A percentile compares a stretch with the other conserved stretches of the same genome.
These are phyloP conservation scores for Corythoichthys intestinalis DNA, from an alignment of 2,113 vertebrate genomes.

Conservation along the genomic window DNA sequence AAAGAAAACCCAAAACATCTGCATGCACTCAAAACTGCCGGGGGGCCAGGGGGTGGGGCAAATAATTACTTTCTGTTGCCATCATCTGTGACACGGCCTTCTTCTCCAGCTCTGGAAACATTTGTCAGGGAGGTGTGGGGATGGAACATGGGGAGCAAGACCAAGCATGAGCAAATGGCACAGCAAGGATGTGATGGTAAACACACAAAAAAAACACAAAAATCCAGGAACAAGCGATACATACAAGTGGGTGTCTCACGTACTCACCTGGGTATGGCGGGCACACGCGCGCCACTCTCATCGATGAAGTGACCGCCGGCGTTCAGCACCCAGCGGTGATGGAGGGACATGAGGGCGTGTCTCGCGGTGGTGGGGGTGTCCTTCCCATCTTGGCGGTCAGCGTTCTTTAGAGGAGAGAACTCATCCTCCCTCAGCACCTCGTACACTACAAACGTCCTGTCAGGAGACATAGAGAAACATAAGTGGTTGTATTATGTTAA, in stretches of 20 bases:
- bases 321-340: slow-evolving; percentile 96
- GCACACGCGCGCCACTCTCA: slow-evolving; percentile 85
- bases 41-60: slow-evolving; percentile 18
- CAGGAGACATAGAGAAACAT: neutral
- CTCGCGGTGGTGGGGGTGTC: slow-evolving; percentile 94
- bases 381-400: slow-evolving; percentile 91
- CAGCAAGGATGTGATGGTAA: neutral
- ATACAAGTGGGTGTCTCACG: neutral
- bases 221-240: neutral
- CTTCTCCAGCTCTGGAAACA: slow-evolving; percentile 78
- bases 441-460: slow-evolving; percentile 88
- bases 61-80: slow-evolving; percentile 92
- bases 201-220: neutral
- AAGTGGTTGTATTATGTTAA: neutral
- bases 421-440: slow-evolving; percentile 94
- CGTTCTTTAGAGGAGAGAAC: slow-evolving; percentile 95
- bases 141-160: slow-evolving; percentile 42
- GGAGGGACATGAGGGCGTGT: slow-evolving; percentile 90
- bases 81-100: slow-evolving; percentile 79
- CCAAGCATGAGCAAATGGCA: slow-evolving; percentile 56
- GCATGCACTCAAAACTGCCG: slow-evolving; percentile 76
- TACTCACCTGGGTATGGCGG: slow-evolving; percentile 90
- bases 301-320: slow-evolving; percentile 92
- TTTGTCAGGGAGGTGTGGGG: slow-evolving; percentile 61
- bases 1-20: slow-evolving; percentile 77